Percentiles rank a stretch among this genome's conserved stretches.
Conservation (phyloP, 2,113 vertebrate species). For the Tyrannus savana region DNA sequence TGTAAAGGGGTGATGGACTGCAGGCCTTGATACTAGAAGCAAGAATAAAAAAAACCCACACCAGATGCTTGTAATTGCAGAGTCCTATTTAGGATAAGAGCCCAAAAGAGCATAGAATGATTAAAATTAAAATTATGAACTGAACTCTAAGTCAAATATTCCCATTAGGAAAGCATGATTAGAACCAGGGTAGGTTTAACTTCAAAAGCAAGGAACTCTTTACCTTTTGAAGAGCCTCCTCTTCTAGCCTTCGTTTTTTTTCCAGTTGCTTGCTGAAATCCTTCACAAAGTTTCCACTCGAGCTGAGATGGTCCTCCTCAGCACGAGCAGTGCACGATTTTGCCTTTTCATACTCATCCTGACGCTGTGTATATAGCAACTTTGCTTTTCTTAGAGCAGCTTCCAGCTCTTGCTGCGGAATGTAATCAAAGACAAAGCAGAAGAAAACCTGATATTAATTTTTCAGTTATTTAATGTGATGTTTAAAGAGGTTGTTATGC, state of each 20-base stretch:
- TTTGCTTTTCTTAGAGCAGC: slow-evolving; percentile 88
- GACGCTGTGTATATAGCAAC: slow-evolving; percentile 86
- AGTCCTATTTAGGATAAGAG: background rate
- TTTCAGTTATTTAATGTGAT: background rate
- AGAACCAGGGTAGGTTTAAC: background rate
- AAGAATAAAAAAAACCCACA: background rate
- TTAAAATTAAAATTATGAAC: background rate
- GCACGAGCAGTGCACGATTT: slow-evolving; percentile 86
- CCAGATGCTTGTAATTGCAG: background rate
- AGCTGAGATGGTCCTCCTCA: slow-evolving; percentile 86
- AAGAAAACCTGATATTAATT: background rate
- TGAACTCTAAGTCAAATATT: background rate
- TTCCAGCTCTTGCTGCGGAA: slow-evolving; percentile 90
- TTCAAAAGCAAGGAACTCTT: background rate
- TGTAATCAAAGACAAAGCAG: background rate
- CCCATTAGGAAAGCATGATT: background rate
- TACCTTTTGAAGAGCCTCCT: slow-evolving; percentile 95
- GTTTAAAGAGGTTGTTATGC: background rate
- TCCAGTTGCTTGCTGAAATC: slow-evolving; percentile 86
- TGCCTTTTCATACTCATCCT: slow-evolving; percentile 95
- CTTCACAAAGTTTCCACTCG: slow-evolving; percentile 71
- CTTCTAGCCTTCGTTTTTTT: slow-evolving; percentile 90
- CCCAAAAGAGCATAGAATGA: background rate
- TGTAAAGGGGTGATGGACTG: background rate
- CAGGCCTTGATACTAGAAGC: background rate